These are phyloP conservation scores for Loris lydekkerianus DNA, from an alignment of 2,797 vertebrate species.

Conservation along the genomic window DNA sequence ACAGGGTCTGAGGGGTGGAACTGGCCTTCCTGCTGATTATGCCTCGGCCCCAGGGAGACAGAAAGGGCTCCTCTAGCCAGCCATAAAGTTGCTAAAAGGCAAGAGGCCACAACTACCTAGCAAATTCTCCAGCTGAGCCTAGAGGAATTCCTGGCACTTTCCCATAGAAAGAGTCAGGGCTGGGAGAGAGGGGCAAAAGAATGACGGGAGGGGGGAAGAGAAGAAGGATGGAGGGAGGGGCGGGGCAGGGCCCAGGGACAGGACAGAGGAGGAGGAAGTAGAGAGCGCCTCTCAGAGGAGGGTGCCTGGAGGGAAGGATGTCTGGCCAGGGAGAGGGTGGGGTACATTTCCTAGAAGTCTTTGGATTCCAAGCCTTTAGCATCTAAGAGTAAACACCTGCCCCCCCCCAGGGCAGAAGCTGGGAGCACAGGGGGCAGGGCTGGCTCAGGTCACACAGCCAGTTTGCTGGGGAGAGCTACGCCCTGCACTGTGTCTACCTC, in stretches of 20 bases:
- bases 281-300: fast-evolving
- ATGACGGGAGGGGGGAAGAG: too few species aligned
- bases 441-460: neutral
- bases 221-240: too few species aligned
- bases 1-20: neutral
- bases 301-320: fast-evolving
- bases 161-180: neutral
- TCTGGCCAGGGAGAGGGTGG: too few species aligned
- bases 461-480: fast-evolving
- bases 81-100: neutral
- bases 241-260: fast-evolving
- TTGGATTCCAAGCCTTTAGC: fast-evolving
- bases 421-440: neutral
- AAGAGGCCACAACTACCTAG: neutral
- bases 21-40: neutral
- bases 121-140: neutral
- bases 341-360: fast-evolving
- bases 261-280: neutral
- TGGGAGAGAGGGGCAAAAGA: neutral
- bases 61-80: neutral
- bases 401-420: neutral
- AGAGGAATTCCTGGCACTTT: too few species aligned
- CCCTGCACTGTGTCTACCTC: too few species aligned
- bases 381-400: neutral
- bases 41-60: neutral